These are phyloP conservation scores for Thera britannica DNA, from an alignment of 2,888 invertebrate species.

Conservation along the genomic window DNA sequence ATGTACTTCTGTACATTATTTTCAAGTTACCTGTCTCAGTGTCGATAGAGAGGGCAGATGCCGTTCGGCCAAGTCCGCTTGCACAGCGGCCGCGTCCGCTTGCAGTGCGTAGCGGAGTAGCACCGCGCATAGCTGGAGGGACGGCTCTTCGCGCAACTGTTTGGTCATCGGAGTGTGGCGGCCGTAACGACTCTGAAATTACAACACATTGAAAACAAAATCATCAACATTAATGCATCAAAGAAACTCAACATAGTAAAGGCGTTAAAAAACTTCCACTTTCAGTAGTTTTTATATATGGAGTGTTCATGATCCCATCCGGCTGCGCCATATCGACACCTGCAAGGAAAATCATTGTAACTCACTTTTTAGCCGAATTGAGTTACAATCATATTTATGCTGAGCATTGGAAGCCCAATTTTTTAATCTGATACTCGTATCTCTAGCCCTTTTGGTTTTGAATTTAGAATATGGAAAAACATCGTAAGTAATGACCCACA, in stretches of 20 bases:
- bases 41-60: slow-evolving; percentile 95
- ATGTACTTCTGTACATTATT: no score
- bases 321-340: not conserved
- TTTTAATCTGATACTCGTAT: no score
- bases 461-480: no score
- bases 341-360: not conserved
- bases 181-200: slow-evolving; percentile 92
- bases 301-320: not conserved
- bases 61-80: slow-evolving; percentile 92
- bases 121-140: slow-evolving; percentile 96
- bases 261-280: not conserved
- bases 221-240: no score
- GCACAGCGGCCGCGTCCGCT: slow-evolving; percentile 90
- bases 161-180: slow-evolving; percentile 94
- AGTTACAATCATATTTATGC: no score
- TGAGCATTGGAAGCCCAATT: no score
- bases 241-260: not conserved
- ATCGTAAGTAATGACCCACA: no score
- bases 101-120: slow-evolving; percentile 93
- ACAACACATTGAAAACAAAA: not conserved
- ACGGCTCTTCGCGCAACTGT: slow-evolving; percentile 97
- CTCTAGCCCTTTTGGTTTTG: no score
- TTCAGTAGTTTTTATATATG: not conserved
- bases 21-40: slow-evolving; percentile 89
- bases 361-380: no score